Evolutionary conservation across 92 coral and sea anemone species (phyloP).

Genomic region (Diadumene lineata): DNA sequence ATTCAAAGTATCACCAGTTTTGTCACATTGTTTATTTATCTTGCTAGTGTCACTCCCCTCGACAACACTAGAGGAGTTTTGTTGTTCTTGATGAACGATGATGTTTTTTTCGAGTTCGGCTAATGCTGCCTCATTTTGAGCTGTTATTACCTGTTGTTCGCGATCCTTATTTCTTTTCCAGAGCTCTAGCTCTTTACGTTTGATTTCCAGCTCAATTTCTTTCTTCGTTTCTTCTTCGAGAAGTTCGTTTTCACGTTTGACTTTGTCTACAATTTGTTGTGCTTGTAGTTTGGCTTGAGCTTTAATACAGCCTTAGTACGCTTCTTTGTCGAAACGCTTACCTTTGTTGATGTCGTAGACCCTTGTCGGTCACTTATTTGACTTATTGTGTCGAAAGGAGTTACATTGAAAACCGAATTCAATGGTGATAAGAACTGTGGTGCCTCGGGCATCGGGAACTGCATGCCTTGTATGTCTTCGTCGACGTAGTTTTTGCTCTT

Average conservation of each 20-base stretch:
- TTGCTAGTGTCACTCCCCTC: background rate
- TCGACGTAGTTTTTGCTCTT: slow-evolving; percentile 10
- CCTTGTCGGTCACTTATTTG: background rate
- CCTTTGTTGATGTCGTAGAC: background rate
- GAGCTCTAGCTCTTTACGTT: background rate
- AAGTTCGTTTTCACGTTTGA: slow-evolving; percentile 4
- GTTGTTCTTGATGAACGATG: background rate
- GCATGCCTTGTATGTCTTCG: background rate
- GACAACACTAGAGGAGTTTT: no score
- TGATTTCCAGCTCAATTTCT: slow-evolving; percentile 5
- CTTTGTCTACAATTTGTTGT: slow-evolving; percentile 4
- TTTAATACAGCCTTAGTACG: background rate
- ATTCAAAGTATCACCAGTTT: background rate
- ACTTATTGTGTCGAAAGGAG: background rate
- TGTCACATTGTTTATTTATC: no score
- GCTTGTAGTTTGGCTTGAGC: slow-evolving; percentile 2
- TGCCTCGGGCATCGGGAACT: background rate
- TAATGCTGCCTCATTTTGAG: slow-evolving; percentile 7
- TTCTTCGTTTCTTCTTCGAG: slow-evolving; percentile 7
- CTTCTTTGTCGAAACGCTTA: slow-evolving; percentile 13
- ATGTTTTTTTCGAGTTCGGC: slow-evolving; percentile 4
- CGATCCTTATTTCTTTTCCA: slow-evolving; percentile 1
- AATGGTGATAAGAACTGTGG: background rate
- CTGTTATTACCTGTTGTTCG: background rate
- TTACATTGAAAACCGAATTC: background rate